Evolutionary conservation across 1,140 invertebrate species (phyloP).

Genomic region (Chironomus striatipennis): DNA sequence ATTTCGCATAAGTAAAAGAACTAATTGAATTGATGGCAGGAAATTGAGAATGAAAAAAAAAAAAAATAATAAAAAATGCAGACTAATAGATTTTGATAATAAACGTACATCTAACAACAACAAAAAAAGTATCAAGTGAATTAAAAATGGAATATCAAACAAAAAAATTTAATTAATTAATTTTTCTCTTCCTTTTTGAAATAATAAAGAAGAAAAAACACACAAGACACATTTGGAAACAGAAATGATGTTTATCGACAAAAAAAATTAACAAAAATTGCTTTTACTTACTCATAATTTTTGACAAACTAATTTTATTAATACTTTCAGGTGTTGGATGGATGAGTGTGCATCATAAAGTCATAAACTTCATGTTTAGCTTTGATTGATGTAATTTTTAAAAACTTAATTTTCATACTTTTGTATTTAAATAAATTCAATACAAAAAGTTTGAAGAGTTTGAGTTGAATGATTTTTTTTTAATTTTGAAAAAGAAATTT

Average conservation of each 20-base stretch:
- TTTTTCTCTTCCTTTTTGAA: constrained; percentile 11
- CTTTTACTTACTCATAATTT: not conserved
- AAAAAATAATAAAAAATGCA: not conserved
- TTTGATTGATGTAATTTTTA: not conserved
- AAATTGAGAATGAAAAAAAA: not conserved
- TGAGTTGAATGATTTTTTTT: no score
- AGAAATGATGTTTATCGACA: no score
- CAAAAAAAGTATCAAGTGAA: no score
- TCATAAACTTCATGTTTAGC: not conserved
- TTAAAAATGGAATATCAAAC: not conserved
- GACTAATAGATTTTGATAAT: constrained; percentile 12
- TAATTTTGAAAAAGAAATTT: no score
- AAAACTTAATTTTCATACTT: not conserved
- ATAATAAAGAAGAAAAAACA: not conserved
- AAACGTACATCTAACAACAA: not conserved
- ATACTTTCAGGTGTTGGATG: constrained; percentile 4
- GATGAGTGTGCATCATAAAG: not conserved
- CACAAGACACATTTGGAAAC: not conserved
- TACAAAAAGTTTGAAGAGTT: no score
- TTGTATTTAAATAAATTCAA: not conserved
- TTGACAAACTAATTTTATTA: not conserved
- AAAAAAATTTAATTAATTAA: not conserved
- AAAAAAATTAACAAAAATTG: not conserved
- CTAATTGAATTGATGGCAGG: not conserved
- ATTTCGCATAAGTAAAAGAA: no score